Percentiles rank a stretch among this genome's conserved stretches.
Evolutionary conservation across 2,797 vertebrate species (phyloP).

Genomic region (Melanotaenia nigrans): DNA sequence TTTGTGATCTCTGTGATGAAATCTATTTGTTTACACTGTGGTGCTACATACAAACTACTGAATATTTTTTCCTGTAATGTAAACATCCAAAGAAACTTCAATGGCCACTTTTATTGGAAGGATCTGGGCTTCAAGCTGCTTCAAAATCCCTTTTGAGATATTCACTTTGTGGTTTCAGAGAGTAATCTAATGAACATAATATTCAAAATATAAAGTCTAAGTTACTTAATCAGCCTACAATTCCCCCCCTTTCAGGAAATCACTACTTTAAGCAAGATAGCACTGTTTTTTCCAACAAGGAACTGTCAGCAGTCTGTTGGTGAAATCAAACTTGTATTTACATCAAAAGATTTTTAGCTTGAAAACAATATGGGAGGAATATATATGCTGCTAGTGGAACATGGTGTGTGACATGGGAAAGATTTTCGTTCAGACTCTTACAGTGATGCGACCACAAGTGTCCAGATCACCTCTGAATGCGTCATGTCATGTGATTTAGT

Average conservation of each 20-base stretch:
- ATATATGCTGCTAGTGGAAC: background rate
- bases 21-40: background rate
- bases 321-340: background rate
- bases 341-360: background rate
- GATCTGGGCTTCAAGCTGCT: slow-evolving; percentile 8
- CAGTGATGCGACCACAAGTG: background rate
- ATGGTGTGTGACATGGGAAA: background rate
- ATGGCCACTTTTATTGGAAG: slow-evolving; percentile 7
- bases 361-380: too few relatives aligned
- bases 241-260: background rate
- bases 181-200: background rate
- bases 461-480: background rate
- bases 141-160: slow-evolving; percentile 12
- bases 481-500: too few relatives aligned
- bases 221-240: background rate
- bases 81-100: slow-evolving; percentile 1
- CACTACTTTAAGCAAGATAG: too few relatives aligned
- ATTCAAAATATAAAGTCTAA: background rate
- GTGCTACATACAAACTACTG: background rate
- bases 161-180: background rate
- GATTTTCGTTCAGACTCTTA: background rate
- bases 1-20: background rate
- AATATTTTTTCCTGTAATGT: background rate
- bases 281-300: too few relatives aligned
- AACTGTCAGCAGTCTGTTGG: background rate